Evolutionary conservation across 2,113 vertebrate genomes (phyloP), one percentile per base, ranked within the genome.

Genomic region (Crotalus horridus): DNA sequence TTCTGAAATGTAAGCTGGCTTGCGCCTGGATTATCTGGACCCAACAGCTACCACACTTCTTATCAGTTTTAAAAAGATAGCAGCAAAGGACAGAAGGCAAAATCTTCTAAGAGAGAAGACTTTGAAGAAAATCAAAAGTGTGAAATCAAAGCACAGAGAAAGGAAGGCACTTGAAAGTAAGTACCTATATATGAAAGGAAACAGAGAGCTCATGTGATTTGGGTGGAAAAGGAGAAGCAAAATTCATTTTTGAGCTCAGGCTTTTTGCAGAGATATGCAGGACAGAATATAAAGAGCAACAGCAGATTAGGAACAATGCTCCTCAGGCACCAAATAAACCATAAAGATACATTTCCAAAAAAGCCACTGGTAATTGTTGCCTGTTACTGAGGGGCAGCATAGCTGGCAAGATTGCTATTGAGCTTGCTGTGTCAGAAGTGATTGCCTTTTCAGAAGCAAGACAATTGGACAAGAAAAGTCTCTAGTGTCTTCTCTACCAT

Each of bases 371-470:
- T 15, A 92, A 87, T 56, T 69, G 64, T 11, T 93, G 90, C 54
- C 91, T 0, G 87, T 21, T 24, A 24, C 0, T 55, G 89, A 95
- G 90, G 94, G 88, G 87, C 95, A 87, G 92, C 92, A 58, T 91
- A 93, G 94, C 93, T 95, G 89, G 89, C 59, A 74, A 90, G 90
- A 61, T 91, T 0, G 17, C 92, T 94, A 39, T 0, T 10, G 85
- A 93, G 8, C 20, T 93, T 92, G 48, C 59, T 95, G 87, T 91
- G 93, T 94, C 91, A 94, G 91, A 90, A 96, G 91, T 4, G 20
- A 69, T 89, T 85, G 92, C 89, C 17, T 92, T 95, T 90, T 94
- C 85, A 95, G 86, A 92, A 93, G 74, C n/a, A 58, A 95, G 56
- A 7, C 93, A 94, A 33, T 0, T 0, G 94, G 91, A 69, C 95